Percentiles rank a stretch among this genome's conserved stretches.
Conservation (phyloP, 1,140 invertebrate genomes). For the Eumeta japonica region DNA sequence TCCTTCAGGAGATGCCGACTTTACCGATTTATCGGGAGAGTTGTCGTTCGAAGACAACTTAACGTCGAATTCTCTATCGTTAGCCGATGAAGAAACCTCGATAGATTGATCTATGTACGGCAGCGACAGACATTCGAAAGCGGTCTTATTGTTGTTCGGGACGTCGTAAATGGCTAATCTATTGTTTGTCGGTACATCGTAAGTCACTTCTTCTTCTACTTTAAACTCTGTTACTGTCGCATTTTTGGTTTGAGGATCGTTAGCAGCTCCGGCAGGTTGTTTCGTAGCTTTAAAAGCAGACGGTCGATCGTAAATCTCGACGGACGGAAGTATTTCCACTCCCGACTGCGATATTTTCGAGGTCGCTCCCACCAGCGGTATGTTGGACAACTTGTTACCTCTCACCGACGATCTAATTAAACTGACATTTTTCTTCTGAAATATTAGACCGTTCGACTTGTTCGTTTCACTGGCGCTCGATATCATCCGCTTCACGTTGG, state of each 20-base stretch:
- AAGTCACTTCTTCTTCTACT: constrained; percentile 36
- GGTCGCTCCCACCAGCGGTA: constrained; percentile 50
- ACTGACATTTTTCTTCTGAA: constrained; percentile 45
- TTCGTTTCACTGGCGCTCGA: constrained; percentile 56
- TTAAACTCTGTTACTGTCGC: constrained; percentile 33
- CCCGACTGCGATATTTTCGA: constrained; percentile 56
- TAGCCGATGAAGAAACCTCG: constrained; percentile 42
- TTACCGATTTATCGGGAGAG: constrained; percentile 28
- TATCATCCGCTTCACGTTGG: constrained; percentile 61
- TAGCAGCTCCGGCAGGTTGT: constrained; percentile 16
- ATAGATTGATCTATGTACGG: constrained; percentile 51
- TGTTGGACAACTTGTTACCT: constrained; percentile 33
- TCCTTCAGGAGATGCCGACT: constrained; percentile 21
- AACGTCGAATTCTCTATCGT: constrained; percentile 51
- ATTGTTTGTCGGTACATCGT: constrained; percentile 46
- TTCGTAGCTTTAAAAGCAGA: constrained; percentile 26
- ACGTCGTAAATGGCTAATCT: constrained; percentile 44
- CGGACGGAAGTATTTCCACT: constrained; percentile 44
- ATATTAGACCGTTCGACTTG: constrained; percentile 27
- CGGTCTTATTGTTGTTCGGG: constrained; percentile 42
- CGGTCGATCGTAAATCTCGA: constrained; percentile 52
- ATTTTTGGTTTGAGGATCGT: constrained; percentile 21
- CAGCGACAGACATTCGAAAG: constrained; percentile 41
- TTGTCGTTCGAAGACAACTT: constrained; percentile 44
- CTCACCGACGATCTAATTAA: constrained; percentile 40